Evolutionary conservation across 2,113 vertebrate genomes (phyloP).

Genomic region (Progne subis): DNA sequence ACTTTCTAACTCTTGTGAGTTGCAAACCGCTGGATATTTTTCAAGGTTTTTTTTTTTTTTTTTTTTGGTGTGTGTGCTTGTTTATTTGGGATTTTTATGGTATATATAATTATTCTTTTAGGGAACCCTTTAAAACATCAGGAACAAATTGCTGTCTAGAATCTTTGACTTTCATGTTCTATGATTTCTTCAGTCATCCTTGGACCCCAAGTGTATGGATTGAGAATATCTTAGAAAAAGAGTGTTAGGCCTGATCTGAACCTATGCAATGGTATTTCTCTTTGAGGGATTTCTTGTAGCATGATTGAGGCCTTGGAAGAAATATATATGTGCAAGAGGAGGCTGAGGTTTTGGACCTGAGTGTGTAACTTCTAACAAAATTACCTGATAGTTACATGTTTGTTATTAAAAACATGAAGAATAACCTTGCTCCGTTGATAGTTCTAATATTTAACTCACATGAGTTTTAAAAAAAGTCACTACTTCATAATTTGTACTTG

Average conservation of each 20-base stretch:
- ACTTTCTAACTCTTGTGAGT: not conserved
- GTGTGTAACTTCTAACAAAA: not conserved
- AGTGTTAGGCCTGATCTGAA: not conserved
- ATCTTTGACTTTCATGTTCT: not conserved
- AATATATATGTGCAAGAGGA: not conserved
- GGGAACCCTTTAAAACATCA: not conserved
- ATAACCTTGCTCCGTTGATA: not conserved
- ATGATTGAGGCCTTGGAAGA: not conserved
- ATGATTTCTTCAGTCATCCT: not conserved
- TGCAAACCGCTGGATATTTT: not conserved
- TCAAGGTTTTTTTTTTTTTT: not conserved
- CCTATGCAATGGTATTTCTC: not conserved
- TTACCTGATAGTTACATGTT: not conserved
- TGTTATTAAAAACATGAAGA: not conserved
- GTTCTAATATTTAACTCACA: not conserved
- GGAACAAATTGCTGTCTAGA: not conserved
- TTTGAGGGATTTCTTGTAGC: not conserved
- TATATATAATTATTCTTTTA: rapidly evolving
- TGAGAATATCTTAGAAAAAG: not conserved
- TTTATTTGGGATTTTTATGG: not conserved
- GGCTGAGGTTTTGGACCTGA: not conserved
- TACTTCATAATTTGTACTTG: not conserved
- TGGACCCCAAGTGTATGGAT: not conserved
- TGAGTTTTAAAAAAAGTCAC: rapidly evolving
- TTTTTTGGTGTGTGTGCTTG: not conserved